These are phyloP conservation scores for Cheiracanthium punctorium DNA, from an alignment of 2,888 invertebrate genomes.

Conservation along the genomic window DNA sequence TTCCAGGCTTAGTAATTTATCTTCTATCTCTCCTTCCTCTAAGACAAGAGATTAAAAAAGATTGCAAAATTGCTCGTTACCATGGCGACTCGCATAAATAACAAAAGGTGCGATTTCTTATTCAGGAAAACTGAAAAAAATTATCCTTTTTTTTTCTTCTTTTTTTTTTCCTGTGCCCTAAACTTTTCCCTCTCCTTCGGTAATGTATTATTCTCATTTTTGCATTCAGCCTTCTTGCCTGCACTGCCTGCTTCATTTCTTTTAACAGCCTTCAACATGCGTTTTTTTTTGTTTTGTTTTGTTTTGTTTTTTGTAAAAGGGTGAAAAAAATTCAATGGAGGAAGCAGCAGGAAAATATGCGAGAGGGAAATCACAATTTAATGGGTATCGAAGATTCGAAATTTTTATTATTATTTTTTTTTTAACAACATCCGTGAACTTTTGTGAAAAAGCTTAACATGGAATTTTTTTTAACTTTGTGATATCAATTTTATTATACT, in stretches of 20 bases:
- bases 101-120: not conserved
- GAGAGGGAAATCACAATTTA: not conserved
- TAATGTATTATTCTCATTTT: not conserved
- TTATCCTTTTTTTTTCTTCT: too few species aligned
- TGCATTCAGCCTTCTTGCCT: not conserved
- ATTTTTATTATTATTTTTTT: too few species aligned
- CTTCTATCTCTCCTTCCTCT: not conserved
- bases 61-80: not conserved
- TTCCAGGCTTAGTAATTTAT: not conserved
- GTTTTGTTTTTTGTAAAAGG: too few species aligned
- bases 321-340: too few species aligned
- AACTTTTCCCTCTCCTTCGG: not conserved
- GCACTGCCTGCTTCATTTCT: not conserved
- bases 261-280: not conserved
- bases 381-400: not conserved
- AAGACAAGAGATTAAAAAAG: conserved; percentile 3
- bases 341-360: not conserved
- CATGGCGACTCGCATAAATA: not conserved
- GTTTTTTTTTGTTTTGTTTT: too few species aligned
- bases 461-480: too few species aligned
- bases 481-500: too few species aligned
- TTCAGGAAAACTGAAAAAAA: too few species aligned
- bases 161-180: not conserved
- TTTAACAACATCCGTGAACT: too few species aligned
- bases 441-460: too few species aligned